These are phyloP conservation scores for Molossus alvarezi DNA, from an alignment of 2,797 vertebrate genomes.

Conservation along the genomic window DNA sequence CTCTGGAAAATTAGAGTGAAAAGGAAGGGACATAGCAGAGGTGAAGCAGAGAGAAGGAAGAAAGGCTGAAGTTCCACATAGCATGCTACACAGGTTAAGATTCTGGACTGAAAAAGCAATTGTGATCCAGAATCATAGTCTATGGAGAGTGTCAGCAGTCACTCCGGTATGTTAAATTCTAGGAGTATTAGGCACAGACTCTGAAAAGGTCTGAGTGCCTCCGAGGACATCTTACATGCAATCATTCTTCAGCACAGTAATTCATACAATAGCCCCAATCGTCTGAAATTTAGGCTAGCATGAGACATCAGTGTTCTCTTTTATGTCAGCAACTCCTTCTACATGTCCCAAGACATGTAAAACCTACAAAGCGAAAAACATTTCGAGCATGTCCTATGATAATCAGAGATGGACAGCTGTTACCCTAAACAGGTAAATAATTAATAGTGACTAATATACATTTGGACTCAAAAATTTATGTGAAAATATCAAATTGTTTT, in stretches of 20 bases:
- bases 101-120: neutral
- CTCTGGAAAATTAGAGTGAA: neutral
- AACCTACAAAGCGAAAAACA: neutral
- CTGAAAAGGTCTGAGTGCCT: neutral
- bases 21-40: neutral
- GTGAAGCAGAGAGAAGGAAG: neutral
- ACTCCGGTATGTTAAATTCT: neutral
- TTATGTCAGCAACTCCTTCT: neutral
- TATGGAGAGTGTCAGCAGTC: no score
- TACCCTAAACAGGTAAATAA: neutral
- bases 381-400: neutral
- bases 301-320: neutral
- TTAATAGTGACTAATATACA: neutral
- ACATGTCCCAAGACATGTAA: neutral
- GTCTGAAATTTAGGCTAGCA: neutral
- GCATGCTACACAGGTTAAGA: no score
- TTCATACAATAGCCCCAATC: neutral
- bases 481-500: neutral
- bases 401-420: neutral
- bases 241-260: neutral
- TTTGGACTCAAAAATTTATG: neutral
- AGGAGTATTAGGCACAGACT: neutral
- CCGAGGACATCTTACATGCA: neutral
- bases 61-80: fast-evolving
- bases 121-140: neutral